Percentiles rank a stretch among this genome's conserved stretches.
Evolutionary conservation across 2,797 vertebrate species (phyloP).

Genomic region (Gobionotothen gibberifrons): DNA sequence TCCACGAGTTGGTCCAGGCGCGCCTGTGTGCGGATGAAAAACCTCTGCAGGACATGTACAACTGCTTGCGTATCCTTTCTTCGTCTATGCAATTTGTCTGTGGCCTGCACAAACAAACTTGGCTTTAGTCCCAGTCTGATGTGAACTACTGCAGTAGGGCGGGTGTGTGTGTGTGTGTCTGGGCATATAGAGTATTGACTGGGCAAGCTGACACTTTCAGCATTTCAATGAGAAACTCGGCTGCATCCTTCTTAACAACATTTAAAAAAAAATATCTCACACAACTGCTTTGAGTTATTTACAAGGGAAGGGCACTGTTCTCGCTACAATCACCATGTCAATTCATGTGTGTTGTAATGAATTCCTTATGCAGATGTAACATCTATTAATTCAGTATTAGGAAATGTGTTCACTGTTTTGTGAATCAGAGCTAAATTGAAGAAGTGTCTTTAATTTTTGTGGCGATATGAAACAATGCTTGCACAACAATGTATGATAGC

Average conservation of each 20-base stretch:
- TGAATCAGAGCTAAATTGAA: too few species aligned
- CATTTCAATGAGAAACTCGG: conserved; percentile 73
- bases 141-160: conserved; percentile 59
- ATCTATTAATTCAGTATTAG: not conserved
- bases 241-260: conserved; percentile 59
- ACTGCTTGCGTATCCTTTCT: conserved; percentile 97
- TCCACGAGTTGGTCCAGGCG: conserved; percentile 97
- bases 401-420: not conserved
- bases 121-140: conserved; percentile 56
- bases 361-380: not conserved
- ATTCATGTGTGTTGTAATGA: conserved; percentile 17
- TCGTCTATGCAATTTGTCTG: conserved; percentile 8
- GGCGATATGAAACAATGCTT: too few species aligned
- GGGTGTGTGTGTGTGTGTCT: conserved; percentile 50
- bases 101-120: conserved; percentile 35
- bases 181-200: conserved; percentile 73
- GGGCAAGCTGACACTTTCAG: conserved; percentile 55
- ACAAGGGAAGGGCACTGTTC: conserved; percentile 32
- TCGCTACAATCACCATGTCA: not conserved
- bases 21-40: conserved; percentile 98
- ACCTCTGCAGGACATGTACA: conserved; percentile 99
- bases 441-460: too few species aligned
- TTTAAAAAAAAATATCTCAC: conserved; percentile 25
- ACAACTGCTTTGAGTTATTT: conserved; percentile 48
- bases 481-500: too few species aligned